Percentiles rank a stretch among this genome's conserved stretches.
Conservation (phyloP, 1,140 invertebrate species). For the Polypedilum vanderplanki region DNA sequence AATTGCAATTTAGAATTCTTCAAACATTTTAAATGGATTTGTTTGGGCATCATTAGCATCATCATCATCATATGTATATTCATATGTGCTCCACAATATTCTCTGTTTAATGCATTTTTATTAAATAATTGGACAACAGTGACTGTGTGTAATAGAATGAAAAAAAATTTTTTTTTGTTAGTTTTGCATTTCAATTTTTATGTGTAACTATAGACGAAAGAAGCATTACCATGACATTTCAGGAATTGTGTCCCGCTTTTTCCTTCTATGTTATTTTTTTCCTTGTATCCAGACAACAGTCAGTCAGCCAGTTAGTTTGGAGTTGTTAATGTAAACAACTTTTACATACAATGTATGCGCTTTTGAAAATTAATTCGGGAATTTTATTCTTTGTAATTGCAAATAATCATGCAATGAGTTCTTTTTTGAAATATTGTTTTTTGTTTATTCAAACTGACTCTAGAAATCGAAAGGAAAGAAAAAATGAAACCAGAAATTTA, state of each 20-base stretch:
- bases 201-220: not conserved
- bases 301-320: not conserved
- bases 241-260: no score
- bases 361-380: not conserved
- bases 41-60: conserved; percentile 2
- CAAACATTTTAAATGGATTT: conserved; percentile 3
- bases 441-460: no score
- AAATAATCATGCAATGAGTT: not conserved
- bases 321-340: not conserved
- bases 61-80: no score
- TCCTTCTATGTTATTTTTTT: not conserved
- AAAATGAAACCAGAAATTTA: no score
- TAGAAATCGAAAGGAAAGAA: no score
- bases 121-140: not conserved
- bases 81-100: no score
- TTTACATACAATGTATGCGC: not conserved
- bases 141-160: not conserved
- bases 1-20: not conserved
- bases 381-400: conserved; percentile 19
- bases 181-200: no score
- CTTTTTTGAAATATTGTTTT: not conserved
- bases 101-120: not conserved
- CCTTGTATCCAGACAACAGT: not conserved
- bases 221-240: not conserved
- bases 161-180: not conserved